phyloP scores from a whole-genome alignment of 64 coral and sea anemone genomes.

The Pocillopora verrucosa region DNA sequence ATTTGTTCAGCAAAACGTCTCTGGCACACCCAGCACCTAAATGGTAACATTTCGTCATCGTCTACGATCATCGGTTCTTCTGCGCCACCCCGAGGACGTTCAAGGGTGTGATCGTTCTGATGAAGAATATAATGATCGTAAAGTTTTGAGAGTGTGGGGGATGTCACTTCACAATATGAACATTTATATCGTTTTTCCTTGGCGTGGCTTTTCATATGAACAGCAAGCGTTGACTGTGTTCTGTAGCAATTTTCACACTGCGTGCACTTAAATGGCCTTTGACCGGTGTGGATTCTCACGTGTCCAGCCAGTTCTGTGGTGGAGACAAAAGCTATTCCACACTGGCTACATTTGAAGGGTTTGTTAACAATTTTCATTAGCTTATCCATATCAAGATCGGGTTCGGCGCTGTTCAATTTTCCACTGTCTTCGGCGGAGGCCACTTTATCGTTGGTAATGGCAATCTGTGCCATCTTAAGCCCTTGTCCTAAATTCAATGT shows the following conservation, averaged over 20 bases:
- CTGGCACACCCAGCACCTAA: conserved; percentile 35
- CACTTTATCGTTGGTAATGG: not conserved
- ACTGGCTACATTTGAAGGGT: conserved; percentile 45
- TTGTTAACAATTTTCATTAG: conserved; percentile 42
- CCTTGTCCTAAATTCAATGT: not conserved
- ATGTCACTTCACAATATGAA: conserved; percentile 26
- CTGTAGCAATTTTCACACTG: conserved; percentile 40
- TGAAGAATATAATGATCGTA: conserved; percentile 25
- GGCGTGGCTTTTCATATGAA: conserved; percentile 22
- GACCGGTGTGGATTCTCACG: conserved; percentile 43
- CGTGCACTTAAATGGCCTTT: conserved; percentile 38
- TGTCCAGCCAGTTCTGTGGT: conserved; percentile 35
- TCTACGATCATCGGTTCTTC: not conserved
- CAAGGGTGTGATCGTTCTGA: not conserved
- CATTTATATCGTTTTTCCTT: conserved; percentile 21
- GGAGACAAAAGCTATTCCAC: conserved; percentile 34
- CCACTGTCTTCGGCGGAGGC: not conserved
- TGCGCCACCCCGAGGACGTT: not conserved
- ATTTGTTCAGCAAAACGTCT: not conserved
- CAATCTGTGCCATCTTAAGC: conserved; percentile 31
- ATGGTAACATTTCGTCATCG: not conserved
- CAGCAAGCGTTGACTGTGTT: conserved; percentile 27
- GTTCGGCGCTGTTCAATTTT: not conserved
- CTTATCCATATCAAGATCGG: conserved; percentile 40
- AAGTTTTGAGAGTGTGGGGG: conserved; percentile 26